Base-by-base conservation (phyloP, 1,140 invertebrate genomes). In the Drosophila tsacasi region DNA sequence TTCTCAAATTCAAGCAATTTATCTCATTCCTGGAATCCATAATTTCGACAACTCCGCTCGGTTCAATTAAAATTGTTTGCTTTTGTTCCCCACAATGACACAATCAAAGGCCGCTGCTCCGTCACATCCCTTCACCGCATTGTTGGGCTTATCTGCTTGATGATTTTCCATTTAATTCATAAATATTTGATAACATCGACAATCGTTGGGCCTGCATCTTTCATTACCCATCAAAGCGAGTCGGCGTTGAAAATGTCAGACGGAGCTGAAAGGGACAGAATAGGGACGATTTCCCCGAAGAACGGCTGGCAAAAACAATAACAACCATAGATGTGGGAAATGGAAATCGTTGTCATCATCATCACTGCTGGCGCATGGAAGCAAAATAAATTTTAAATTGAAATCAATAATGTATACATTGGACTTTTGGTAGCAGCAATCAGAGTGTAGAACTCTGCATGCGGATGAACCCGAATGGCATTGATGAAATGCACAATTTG, bases 371-470 rank as follows among this genome's bases (percentile, higher is more conserved):
- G 40, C 30, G 49, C 64, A 76, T 44, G 62, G 54, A 54, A 50
- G 65, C 65, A 64, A 81, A 62, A 65, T 80, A 71, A 77, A 83
- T 84, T 84, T 76, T 81, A 74, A 89, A 89, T 90, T 81, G 71
- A 69, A 79, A 81, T 90, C 81, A 89, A 89, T 89, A 84, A 89
- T 84, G 44, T 72, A 81, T 81, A 59, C n/a, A n/a, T 74, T 19
- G 46, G 30, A 37, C 46, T 73, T 61, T 72, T 40, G 47, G 55
- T 52, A 30, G 71, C 30, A 37, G 37, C 46, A 60, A 61, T 73
- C 67, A 44, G 37, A 50, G 49, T 55, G 59, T 19, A 46, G 23
- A 54, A 25, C 30, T 49, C 39, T 59, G 65, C 65, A 69, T 49
- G 49, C 25, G 30, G 30, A 68, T 30, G 47, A 67, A 44, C 35